Base-by-base conservation (phyloP, 2,888 invertebrate genomes). In the Luperina nickerlii region DNA sequence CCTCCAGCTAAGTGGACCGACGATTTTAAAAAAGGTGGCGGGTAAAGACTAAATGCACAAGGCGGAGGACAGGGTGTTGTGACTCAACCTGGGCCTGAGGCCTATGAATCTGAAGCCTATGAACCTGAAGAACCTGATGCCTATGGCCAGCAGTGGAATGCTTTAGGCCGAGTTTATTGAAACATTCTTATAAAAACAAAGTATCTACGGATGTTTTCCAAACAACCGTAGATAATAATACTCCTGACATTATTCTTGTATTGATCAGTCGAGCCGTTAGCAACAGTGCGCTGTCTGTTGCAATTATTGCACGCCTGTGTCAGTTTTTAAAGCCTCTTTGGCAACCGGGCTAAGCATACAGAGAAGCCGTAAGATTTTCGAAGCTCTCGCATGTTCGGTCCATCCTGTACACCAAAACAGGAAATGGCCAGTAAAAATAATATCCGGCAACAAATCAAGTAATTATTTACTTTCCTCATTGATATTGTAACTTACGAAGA, bases 401-500 rank as follows among this genome's bases (percentile, higher is more conserved):
- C 0, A 38, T 45, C 0, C 45, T 27, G 1, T 24, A 38, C 24
- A 4, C 38, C 2, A 42, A 32, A 65, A 32, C 11, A 62, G n/a
- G n/a, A 42, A 11, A 62, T 4, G 18, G 7, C 42, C 38, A 42
- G 48, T 13, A 76, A 74, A 63, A 72, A 72, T 65, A 77, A 84
- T 82, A 79, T 79, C 74, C 67, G 27, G 60, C 8, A 70, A 72
- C 68, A 74, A 79, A 85, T 74, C 60, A 86, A 79, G 67, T 76
- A 66, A 76, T 71, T 74, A 83, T 70, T 73, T 69, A 65, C 74
- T 83, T 76, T 67, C 20, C 74, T 76, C 66, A 75, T 75, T 73
- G 72, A 74, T 63, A 76, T 71, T 18, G 74, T 68, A 32, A 76
- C 83, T 81, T 42, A 60, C 32, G 27, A 85, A 76, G 51, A 68